Percentiles rank a stretch among this genome's conserved stretches.
Evolutionary conservation across 2,888 invertebrate species (phyloP).

Genomic region (Diplolepis rosae): DNA sequence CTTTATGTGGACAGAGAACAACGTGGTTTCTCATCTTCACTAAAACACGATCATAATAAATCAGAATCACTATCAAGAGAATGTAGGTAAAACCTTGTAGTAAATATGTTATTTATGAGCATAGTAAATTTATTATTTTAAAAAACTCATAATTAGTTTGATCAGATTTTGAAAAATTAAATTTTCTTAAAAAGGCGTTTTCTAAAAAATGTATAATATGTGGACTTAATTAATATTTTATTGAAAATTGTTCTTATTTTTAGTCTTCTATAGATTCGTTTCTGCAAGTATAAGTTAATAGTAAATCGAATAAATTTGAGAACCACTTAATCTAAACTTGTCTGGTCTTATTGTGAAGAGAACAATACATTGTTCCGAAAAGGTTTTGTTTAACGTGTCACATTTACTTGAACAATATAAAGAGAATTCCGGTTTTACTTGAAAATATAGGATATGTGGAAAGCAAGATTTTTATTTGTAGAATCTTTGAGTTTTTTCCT

Average conservation of each 20-base stretch:
- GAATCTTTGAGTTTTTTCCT: not conserved
- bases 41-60: not conserved
- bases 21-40: not conserved
- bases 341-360: not conserved
- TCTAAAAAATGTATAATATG: too few relatives aligned
- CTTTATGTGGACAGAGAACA: not conserved
- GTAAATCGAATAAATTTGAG: not conserved
- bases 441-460: not conserved
- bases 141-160: too few relatives aligned
- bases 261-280: too few relatives aligned
- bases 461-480: not conserved
- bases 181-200: too few relatives aligned
- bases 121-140: too few relatives aligned
- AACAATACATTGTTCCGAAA: not conserved
- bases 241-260: too few relatives aligned
- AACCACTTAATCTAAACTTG: not conserved
- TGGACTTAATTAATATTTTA: too few relatives aligned
- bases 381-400: not conserved
- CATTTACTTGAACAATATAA: not conserved
- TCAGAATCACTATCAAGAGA: not conserved
- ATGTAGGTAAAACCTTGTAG: too few relatives aligned
- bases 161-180: too few relatives aligned
- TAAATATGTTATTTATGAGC: too few relatives aligned
- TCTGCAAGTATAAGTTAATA: not conserved
- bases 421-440: constrained; percentile 9